Percentiles rank a stretch among this genome's conserved stretches.
phyloP scores from a whole-genome alignment of 2,113 vertebrate genomes.

The Suncus etruscus region DNA sequence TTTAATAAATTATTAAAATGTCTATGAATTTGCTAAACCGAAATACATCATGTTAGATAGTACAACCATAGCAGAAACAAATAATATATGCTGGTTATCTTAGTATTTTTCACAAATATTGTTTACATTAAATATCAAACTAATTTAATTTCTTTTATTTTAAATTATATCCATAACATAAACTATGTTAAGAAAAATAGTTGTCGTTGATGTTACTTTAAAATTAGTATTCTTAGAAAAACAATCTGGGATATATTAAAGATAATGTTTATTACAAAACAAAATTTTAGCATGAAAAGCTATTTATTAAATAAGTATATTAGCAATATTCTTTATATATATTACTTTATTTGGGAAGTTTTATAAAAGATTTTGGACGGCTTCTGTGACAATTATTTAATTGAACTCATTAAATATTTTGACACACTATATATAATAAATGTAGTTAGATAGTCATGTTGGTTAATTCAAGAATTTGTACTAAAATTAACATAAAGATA shows the following conservation, averaged over 20 bases:
- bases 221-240: neutral
- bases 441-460: neutral
- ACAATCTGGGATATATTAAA: neutral
- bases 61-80: constrained; percentile 56
- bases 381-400: neutral
- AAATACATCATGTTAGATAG: constrained; percentile 39
- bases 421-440: neutral
- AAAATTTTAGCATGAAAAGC: neutral
- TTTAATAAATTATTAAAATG: neutral
- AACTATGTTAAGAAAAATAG: neutral
- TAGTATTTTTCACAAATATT: constrained; percentile 61
- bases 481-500: neutral
- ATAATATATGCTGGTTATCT: constrained; percentile 63
- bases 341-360: constrained; percentile 23
- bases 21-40: constrained; percentile 38
- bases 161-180: neutral
- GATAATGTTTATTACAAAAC: neutral
- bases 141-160: constrained; percentile 49
- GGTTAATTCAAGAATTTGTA: neutral
- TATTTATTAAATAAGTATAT: neutral
- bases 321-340: neutral
- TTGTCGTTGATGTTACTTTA: neutral
- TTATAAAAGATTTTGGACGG: neutral
- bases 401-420: neutral
- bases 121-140: constrained; percentile 43